Conservation (phyloP, 2,113 vertebrate species). For the Stigmatopora argus region DNA sequence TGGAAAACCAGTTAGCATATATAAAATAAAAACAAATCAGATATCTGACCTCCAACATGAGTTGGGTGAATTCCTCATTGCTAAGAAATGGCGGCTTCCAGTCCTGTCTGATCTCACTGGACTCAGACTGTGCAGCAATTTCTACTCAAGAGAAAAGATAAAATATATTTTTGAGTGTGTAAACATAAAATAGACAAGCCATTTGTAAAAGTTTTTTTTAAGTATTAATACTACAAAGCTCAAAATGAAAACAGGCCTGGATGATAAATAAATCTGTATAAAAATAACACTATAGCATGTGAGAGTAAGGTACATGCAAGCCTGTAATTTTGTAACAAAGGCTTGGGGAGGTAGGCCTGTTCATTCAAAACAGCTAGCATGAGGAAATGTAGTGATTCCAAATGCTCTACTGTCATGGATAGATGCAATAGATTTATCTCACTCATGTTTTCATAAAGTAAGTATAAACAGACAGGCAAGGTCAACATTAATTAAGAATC, state of each 20-base stretch:
- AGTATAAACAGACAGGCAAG: constrained; percentile 15
- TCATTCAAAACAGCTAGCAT: not conserved
- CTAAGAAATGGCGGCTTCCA: constrained; percentile 99
- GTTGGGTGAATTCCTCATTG: constrained; percentile 98
- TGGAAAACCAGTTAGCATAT: no score
- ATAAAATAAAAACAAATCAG: constrained; percentile 3
- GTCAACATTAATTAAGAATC: constrained; percentile 16
- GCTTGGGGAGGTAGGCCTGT: not conserved
- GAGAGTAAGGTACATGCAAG: not conserved
- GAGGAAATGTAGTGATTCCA: not conserved
- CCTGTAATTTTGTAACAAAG: not conserved
- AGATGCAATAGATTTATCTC: constrained; percentile 1
- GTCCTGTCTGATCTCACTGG: constrained; percentile 97
- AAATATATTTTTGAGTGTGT: not conserved
- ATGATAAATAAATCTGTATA: constrained; percentile 10
- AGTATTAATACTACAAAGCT: constrained; percentile 9
- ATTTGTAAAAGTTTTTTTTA: no score
- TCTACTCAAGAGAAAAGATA: constrained; percentile 64
- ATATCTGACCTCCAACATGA: constrained; percentile 93
- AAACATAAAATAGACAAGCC: not conserved
- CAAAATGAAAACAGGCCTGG: constrained; percentile 16
- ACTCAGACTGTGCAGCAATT: constrained; percentile 95
- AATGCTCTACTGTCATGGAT: not conserved
- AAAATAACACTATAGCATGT: not conserved
- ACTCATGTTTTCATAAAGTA: not conserved